Percentiles rank a stretch among this genome's conserved stretches.
Evolutionary conservation across 2,113 vertebrate species (phyloP).

Genomic region (Microcebus griseorufus): DNA sequence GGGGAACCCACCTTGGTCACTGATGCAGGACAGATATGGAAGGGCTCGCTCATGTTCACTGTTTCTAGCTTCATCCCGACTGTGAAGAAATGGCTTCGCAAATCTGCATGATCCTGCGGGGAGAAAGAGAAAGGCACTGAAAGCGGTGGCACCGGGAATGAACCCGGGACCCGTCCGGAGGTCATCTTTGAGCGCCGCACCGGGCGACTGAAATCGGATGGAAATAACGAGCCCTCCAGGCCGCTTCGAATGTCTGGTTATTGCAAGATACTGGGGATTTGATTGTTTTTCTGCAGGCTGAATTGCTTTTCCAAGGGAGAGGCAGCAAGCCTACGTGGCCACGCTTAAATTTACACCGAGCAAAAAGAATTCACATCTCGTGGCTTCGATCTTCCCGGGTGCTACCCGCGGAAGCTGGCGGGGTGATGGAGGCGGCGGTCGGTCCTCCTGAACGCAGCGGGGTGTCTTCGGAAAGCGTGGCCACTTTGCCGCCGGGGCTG

Average conservation of each 20-base stretch:
- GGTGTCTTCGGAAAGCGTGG: neutral
- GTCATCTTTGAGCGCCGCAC: neutral
- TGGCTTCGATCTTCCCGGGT: neutral
- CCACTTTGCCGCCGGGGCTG: neutral
- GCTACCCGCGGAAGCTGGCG: neutral
- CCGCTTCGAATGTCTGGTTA: neutral
- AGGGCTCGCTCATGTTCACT: conserved; percentile 89
- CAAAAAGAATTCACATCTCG: neutral
- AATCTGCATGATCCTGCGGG: conserved; percentile 93
- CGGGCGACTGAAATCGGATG: neutral
- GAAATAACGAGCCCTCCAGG: conserved; percentile 47
- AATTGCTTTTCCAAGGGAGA: conserved; percentile 28
- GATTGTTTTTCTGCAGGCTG: neutral
- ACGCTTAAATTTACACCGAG: neutral
- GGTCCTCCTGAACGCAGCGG: neutral
- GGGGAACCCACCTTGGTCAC: conserved; percentile 91
- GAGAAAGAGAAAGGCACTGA: neutral
- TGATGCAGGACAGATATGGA: conserved; percentile 94
- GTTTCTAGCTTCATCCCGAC: conserved; percentile 96
- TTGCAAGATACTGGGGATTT: neutral
- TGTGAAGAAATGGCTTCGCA: conserved; percentile 91
- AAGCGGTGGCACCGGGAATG: neutral
- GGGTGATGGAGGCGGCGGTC: neutral
- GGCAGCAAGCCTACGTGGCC: neutral
- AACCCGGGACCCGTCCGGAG: neutral